Conservation (phyloP, 2,888 invertebrate species). For the Cryptophagus acutangulus region DNA sequence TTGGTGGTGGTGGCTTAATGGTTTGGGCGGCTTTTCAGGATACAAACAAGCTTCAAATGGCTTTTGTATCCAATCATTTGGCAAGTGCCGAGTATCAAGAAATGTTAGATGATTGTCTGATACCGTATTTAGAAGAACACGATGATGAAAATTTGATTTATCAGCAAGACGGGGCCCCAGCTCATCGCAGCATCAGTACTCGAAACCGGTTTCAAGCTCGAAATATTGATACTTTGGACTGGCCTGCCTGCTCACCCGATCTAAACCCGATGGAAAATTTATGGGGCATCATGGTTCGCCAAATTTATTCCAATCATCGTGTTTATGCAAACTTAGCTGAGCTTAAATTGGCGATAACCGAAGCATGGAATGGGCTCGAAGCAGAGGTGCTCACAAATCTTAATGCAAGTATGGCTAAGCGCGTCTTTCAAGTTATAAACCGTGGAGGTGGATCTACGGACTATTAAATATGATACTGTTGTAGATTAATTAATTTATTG, state of each 20-base stretch:
- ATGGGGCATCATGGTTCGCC: background rate
- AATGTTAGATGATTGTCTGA: slow-evolving; percentile 1
- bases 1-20: background rate
- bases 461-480: too few species aligned
- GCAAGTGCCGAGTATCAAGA: background rate
- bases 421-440: background rate
- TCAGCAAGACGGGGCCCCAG: background rate
- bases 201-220: background rate
- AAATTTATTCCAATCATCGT: background rate
- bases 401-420: background rate
- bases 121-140: background rate
- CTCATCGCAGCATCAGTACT: background rate
- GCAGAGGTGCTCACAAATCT: background rate
- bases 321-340: background rate
- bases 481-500: too few species aligned
- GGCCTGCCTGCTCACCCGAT: slow-evolving; percentile 2
- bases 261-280: background rate
- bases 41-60: background rate
- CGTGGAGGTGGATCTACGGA: too few species aligned
- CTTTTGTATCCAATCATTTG: background rate
- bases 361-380: background rate
- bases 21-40: background rate
- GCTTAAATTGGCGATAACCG: background rate
- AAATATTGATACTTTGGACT: background rate
- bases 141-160: background rate